Evolutionary conservation across 2,113 vertebrate species (phyloP).

Genomic region (Cheilinus undulatus): DNA sequence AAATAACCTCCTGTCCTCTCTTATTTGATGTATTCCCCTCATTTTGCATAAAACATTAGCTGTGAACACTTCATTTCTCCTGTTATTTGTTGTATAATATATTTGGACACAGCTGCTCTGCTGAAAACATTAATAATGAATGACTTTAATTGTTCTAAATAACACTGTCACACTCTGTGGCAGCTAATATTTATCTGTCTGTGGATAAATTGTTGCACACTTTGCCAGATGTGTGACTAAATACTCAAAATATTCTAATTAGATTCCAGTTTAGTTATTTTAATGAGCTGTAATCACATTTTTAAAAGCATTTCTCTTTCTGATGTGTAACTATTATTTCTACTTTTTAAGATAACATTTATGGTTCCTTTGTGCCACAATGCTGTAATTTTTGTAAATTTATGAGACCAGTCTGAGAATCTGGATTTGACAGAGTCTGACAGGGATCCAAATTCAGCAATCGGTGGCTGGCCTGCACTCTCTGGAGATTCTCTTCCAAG

Average conservation of each 20-base stretch:
- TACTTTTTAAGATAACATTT: no score
- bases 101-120: slow-evolving; percentile 27
- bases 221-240: slow-evolving; percentile 24
- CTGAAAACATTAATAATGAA: slow-evolving; percentile 23
- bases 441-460: slow-evolving; percentile 52
- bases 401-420: slow-evolving; percentile 11
- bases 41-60: no score
- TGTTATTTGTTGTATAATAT: slow-evolving; percentile 1
- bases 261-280: neutral
- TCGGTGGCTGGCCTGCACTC: slow-evolving; percentile 35
- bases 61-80: no score
- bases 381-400: slow-evolving; percentile 3
- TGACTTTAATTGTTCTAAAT: slow-evolving; percentile 26
- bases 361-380: no score
- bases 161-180: slow-evolving; percentile 7
- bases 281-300: neutral
- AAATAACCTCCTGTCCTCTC: no score
- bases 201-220: slow-evolving; percentile 14
- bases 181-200: slow-evolving; percentile 2
- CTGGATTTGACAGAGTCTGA: slow-evolving; percentile 47
- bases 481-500: slow-evolving; percentile 41
- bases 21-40: no score
- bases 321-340: no score
- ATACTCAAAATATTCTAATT: neutral
- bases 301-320: no score